Evolutionary conservation across 1,140 invertebrate species (phyloP).

Genomic region (Bombus picipes): DNA sequence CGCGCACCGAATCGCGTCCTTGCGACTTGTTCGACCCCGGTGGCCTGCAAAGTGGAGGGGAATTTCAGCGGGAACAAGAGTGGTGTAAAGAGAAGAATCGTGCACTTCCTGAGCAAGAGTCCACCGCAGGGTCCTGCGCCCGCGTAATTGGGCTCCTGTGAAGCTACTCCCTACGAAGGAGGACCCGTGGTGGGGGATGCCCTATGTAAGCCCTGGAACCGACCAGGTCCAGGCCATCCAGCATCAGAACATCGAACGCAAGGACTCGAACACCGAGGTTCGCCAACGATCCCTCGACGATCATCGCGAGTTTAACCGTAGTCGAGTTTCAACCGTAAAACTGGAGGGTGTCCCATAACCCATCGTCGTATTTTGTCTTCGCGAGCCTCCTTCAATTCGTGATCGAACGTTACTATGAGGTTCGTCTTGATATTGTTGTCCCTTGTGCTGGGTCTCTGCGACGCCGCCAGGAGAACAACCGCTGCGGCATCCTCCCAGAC

Average conservation of each 20-base stretch:
- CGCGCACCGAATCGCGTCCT: constrained; percentile 37
- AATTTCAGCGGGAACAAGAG: constrained; percentile 22
- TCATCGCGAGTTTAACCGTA: constrained; percentile 15
- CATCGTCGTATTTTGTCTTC: neutral
- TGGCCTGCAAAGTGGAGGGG: constrained; percentile 25
- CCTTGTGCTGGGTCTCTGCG: constrained; percentile 30
- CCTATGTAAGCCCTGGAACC: constrained; percentile 83
- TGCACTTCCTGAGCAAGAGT: constrained; percentile 78
- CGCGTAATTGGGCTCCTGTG: constrained; percentile 81
- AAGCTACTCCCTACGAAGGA: constrained; percentile 64
- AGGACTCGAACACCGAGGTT: constrained; percentile 65
- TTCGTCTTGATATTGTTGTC: constrained; percentile 20
- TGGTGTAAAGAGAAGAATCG: constrained; percentile 47
- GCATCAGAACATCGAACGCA: constrained; percentile 77
- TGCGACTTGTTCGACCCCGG: constrained; percentile 42
- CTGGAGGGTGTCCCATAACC: neutral
- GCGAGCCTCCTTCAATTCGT: neutral
- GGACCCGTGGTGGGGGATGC: constrained; percentile 79
- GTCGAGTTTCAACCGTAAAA: neutral
- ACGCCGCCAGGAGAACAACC: constrained; percentile 44
- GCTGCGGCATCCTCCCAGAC: neutral
- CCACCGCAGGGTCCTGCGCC: constrained; percentile 73
- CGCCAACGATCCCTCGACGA: constrained; percentile 9
- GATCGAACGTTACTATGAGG: constrained; percentile 35
- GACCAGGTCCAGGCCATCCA: constrained; percentile 81